Percentiles rank a stretch among this genome's conserved stretches.
These are phyloP conservation scores for Porites evermanni DNA, from an alignment of 92 coral and sea anemone species.

Conservation along the genomic window DNA sequence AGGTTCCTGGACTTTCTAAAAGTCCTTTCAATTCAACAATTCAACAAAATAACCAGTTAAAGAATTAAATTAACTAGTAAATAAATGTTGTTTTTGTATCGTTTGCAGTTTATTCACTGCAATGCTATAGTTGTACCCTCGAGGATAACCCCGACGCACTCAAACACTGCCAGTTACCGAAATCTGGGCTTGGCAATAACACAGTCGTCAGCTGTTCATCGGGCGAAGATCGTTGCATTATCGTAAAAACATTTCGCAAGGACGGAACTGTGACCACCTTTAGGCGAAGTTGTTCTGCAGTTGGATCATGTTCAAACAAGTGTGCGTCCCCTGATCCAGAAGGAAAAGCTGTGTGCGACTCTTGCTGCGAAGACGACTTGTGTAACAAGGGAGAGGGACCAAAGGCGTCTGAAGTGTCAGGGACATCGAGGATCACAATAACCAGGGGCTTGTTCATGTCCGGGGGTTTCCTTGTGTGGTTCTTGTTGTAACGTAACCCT, in stretches of 20 bases:
- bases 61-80: too few species aligned
- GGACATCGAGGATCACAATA: slow-evolving; percentile 30
- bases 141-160: slow-evolving; percentile 19
- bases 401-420: slow-evolving; percentile 11
- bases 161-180: slow-evolving; percentile 17
- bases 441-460: not conserved
- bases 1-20: too few species aligned
- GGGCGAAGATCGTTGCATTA: slow-evolving; percentile 2
- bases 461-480: slow-evolving; percentile 2
- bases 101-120: slow-evolving; percentile 20
- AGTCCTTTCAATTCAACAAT: too few species aligned
- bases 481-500: not conserved
- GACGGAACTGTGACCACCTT: slow-evolving; percentile 17
- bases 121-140: slow-evolving; percentile 22
- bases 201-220: not conserved
- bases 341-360: not conserved
- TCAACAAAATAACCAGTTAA: too few species aligned
- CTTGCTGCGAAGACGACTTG: slow-evolving; percentile 33
- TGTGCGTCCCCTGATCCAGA: slow-evolving; percentile 7
- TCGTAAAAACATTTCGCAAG: slow-evolving; percentile 7
- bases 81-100: not conserved
- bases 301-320: not conserved
- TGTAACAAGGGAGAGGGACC: slow-evolving; percentile 45
- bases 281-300: not conserved
- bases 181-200: slow-evolving; percentile 6